Base-by-base conservation (phyloP, 2,888 invertebrate genomes). In the Polylopha cassiicola region DNA sequence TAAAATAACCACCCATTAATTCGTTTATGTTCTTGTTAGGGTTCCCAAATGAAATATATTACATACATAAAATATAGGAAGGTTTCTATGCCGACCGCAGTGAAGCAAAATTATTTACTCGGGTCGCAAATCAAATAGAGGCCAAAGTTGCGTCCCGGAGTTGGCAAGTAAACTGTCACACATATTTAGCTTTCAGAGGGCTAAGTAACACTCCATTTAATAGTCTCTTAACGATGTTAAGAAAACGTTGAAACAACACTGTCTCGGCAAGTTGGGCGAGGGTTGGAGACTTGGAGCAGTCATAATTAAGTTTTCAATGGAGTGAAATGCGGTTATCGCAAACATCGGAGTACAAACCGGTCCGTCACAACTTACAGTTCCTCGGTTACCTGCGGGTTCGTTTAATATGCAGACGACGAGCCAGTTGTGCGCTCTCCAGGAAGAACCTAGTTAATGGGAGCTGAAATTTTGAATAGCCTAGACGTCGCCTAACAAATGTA, bases 271-370 rank as follows among this genome's bases (percentile, higher is more conserved):
- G 56, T 61, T 53, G 51, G 43, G 29, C 42, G 39, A 45, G 44
- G 53, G 43, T 51, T 37, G 47, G 43, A 41, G 43, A 42, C 53
- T 44, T 42, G 51, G 49, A 16, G 50, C 55, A 50, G 51, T 59
- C 63, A 60, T 76, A 77, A 76, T 75, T 74, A 71, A 73, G 69
- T 77, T 81, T 77, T 65, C 66, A 66, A 68, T 66, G 61, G 55
- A 65, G 64, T 61, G 65, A 71, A 74, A 73, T 70, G 70, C 62
- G 72, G 72, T 69, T 72, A 59, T 53, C 53, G 63, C 60, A 70
- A 73, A 73, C 66, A 73, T 53, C 44, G 52, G 51, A 44, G 53
- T 56, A 56, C 56, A 55, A 65, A 59, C 61, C 62, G 51, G 57
- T 39, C 39, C 43, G 52, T 51, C 48, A 42, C 48, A 39, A 47